These are phyloP conservation scores for Knipowitschia caucasica DNA, from an alignment of 2,797 vertebrate genomes.

Conservation along the genomic window DNA sequence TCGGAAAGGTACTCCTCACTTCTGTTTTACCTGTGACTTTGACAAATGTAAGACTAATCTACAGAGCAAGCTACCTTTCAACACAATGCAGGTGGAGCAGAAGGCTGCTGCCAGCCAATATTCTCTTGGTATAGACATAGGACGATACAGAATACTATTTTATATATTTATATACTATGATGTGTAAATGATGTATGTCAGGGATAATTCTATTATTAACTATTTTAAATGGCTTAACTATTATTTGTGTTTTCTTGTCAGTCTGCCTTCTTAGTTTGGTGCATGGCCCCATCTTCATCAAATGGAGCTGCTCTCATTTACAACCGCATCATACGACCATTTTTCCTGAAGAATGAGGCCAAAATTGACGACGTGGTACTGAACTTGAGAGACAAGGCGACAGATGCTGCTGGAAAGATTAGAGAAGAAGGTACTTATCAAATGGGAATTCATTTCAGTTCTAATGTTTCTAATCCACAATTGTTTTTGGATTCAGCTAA, in stretches of 20 bases:
- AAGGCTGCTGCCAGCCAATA: neutral
- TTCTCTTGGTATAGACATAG: neutral
- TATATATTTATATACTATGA: too few relatives aligned
- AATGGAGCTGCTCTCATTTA: slow-evolving; percentile 90
- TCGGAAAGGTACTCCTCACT: slow-evolving; percentile 85
- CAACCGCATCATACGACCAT: slow-evolving; percentile 84
- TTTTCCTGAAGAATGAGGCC: slow-evolving; percentile 89
- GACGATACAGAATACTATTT: too few relatives aligned
- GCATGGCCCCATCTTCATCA: slow-evolving; percentile 88
- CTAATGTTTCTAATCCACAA: too few relatives aligned
- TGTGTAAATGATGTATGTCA: too few relatives aligned
- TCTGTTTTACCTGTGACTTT: neutral
- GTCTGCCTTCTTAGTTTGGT: slow-evolving; percentile 94
- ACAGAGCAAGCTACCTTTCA: neutral
- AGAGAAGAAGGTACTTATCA: slow-evolving; percentile 84
- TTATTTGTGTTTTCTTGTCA: slow-evolving; percentile 39
- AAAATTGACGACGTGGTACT: slow-evolving; percentile 83
- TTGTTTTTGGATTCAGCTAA: slow-evolving; percentile 76
- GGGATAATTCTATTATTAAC: too few relatives aligned
- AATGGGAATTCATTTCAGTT: neutral
- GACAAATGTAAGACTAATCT: neutral
- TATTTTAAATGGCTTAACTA: neutral
- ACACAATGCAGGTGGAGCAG: neutral
- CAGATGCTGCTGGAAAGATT: slow-evolving; percentile 87
- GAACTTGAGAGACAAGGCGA: slow-evolving; percentile 89